Base-by-base conservation (phyloP, 2,888 invertebrate species). In the Exephanes ischioxanthus region DNA sequence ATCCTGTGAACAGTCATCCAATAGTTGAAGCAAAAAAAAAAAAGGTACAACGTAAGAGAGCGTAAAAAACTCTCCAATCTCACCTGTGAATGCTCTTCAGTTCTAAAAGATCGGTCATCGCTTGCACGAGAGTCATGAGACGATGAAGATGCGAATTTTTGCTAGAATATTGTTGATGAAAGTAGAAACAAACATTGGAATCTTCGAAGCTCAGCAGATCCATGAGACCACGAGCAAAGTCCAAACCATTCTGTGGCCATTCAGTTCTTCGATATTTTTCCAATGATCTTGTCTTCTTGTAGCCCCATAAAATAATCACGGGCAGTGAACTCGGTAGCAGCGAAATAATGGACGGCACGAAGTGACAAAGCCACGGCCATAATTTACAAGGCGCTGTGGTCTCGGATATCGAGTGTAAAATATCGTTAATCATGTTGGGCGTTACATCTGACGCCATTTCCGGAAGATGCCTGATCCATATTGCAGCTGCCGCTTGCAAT, bases 141-240 rank as follows among this genome's bases (percentile, higher is more conserved):
- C 88, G 89, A 80, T 91, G 89, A 55, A 92, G 83, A 48, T 89
- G 75, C 1, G 92, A 91, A 82, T 92, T 87, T 66, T 90, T 89
- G 58, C 85, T 87, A 4, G 88, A 77, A 75, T 89, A 91, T 76
- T 91, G 89, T 58, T 90, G 88, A 72, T 90, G 89, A 11, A 89
- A 86, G 11, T 89, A 86, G 22, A 87, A 86, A 11, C 81, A 89
- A 4, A 89, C 87, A 63, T 88, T 85, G 45, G 86, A 88, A 68
- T 89, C 89, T 70, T 91, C 90, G 33, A 90, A 88, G 55, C 90
- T 92, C 22, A 94, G 80, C 37, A 94, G 86, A 67, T 90, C 88
- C 79, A 93, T 88, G 3, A 94, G 92, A 80, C 91, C 92, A 19
- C 92, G 89, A 2, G 93, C 94, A 89, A 94, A 95, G 58, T 94